phyloP scores from a whole-genome alignment of 1,140 invertebrate species.

The Drosophila truncata region DNA sequence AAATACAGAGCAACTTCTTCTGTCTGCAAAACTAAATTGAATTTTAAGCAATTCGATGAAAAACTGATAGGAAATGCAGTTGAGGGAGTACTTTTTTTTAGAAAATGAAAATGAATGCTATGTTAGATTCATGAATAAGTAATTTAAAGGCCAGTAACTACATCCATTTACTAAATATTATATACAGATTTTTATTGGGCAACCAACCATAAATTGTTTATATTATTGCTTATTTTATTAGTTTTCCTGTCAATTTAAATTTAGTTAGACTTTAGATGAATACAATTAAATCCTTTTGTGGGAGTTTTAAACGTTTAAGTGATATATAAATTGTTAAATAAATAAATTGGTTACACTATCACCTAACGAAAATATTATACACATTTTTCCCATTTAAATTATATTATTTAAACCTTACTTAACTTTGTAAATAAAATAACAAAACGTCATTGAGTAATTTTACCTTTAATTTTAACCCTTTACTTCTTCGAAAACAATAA shows the following conservation, averaged over 20 bases:
- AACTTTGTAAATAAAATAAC: not conserved
- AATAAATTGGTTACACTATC: not conserved
- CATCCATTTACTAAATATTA: not conserved
- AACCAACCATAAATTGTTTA: not conserved
- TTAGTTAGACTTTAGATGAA: not conserved
- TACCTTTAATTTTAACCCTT: too few relatives aligned
- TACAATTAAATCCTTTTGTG: not conserved
- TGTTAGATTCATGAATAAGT: too few relatives aligned
- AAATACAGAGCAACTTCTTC: conserved; percentile 1
- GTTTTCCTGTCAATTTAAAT: not conserved
- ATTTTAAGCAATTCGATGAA: conserved; percentile 16
- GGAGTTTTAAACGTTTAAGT: not conserved
- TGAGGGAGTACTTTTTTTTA: not conserved
- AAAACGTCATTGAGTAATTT: too few relatives aligned
- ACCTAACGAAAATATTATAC: too few relatives aligned
- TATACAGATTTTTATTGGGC: not conserved
- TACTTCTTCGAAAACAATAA: not conserved
- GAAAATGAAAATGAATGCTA: not conserved
- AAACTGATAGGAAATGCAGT: conserved; percentile 2
- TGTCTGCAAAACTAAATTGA: conserved; percentile 17
- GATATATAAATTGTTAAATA: not conserved
- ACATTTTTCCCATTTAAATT: too few relatives aligned
- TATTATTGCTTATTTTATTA: not conserved
- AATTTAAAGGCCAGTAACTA: not conserved
- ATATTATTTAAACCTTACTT: too few relatives aligned